Evolutionary conservation across 2,797 vertebrate genomes (phyloP).

Genomic region (Parauchenoglanis punctatus): DNA sequence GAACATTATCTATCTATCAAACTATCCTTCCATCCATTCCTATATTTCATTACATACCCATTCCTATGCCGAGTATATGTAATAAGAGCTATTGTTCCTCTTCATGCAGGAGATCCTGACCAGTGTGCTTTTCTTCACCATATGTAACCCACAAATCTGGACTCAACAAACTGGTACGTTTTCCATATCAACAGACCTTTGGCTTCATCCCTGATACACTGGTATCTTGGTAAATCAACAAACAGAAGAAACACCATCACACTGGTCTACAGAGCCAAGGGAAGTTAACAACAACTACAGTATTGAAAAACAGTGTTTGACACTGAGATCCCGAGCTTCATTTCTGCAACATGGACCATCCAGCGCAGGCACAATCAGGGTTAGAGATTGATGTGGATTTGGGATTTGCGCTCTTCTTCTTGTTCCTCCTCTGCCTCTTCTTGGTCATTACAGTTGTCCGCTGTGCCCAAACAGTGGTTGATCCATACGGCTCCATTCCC

Average conservation of each 20-base stretch:
- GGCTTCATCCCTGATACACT: not conserved
- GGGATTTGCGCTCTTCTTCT: slow-evolving; percentile 81
- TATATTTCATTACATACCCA: not conserved
- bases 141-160: not conserved
- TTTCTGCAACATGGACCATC: slow-evolving; percentile 68
- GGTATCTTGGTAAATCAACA: not conserved
- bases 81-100: slow-evolving; percentile 13
- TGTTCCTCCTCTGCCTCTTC: slow-evolving; percentile 77
- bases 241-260: slow-evolving; percentile 14
- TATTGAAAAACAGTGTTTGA: not conserved
- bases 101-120: slow-evolving; percentile 29
- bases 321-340: not conserved
- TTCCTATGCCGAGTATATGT: not conserved
- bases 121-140: slow-evolving; percentile 4
- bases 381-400: slow-evolving; percentile 80
- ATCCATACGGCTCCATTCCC: slow-evolving; percentile 81
- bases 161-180: not conserved
- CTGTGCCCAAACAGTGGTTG: slow-evolving; percentile 79
- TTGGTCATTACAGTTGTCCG: slow-evolving; percentile 77
- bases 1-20: too few relatives aligned
- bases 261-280: not conserved
- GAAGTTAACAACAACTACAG: not conserved
- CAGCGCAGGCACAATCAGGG: slow-evolving; percentile 35
- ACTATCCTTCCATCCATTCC: not conserved
- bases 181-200: not conserved